phyloP scores from a whole-genome alignment of 92 coral and sea anemone genomes.

The Desmophyllum pertusum region DNA sequence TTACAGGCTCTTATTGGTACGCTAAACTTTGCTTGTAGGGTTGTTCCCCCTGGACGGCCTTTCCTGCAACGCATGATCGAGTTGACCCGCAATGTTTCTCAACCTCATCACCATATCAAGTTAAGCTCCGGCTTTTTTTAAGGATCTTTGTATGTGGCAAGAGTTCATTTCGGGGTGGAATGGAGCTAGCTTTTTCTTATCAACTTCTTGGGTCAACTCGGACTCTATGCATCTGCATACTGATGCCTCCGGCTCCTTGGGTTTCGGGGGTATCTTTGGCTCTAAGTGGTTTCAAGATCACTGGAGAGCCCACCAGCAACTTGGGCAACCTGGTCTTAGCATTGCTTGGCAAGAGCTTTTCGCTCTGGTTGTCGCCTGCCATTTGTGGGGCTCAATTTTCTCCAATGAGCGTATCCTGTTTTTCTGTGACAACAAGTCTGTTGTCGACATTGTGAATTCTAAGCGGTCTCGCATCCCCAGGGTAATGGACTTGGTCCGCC shows the following conservation, averaged over 20 bases:
- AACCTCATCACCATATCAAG: constrained; percentile 36
- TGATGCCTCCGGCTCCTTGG: constrained; percentile 64
- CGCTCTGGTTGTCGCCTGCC: constrained; percentile 59
- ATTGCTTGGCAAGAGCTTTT: constrained; percentile 67
- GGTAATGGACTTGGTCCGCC: constrained; percentile 46
- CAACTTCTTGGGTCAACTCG: constrained; percentile 24
- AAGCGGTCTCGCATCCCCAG: constrained; percentile 50
- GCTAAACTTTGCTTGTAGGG: constrained; percentile 47
- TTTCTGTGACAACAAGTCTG: constrained; percentile 51
- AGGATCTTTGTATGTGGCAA: constrained; percentile 59
- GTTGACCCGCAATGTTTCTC: constrained; percentile 16
- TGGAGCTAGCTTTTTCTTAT: constrained; percentile 40
- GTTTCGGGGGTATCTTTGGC: constrained; percentile 44
- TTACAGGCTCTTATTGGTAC: constrained; percentile 50
- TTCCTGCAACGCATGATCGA: constrained; percentile 51
- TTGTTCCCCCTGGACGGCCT: constrained; percentile 47
- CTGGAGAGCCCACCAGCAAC: constrained; percentile 45
- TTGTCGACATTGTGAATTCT: constrained; percentile 41
- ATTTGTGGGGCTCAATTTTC: constrained; percentile 27
- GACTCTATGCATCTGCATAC: constrained; percentile 30
- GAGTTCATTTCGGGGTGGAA: constrained; percentile 48
- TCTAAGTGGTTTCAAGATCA: constrained; percentile 56
- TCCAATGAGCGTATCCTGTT: constrained; percentile 42
- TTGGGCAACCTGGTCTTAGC: constrained; percentile 42
- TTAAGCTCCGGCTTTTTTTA: constrained; percentile 31